Base-by-base conservation (phyloP, 2,797 vertebrate genomes). In the Smutsia temminckii region DNA sequence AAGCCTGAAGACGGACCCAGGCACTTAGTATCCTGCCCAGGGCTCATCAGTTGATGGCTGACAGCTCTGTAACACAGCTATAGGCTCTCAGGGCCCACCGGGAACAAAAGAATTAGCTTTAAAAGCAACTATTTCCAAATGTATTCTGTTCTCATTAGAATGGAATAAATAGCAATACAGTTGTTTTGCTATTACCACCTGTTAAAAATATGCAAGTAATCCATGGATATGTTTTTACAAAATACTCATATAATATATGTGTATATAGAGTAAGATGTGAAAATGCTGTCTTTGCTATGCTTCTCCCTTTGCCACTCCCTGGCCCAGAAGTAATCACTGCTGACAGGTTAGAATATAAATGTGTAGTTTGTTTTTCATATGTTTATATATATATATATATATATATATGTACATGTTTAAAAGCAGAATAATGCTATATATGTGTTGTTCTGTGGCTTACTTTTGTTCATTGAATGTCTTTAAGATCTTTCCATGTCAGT, bases 71-170 rank as follows among this genome's bases (percentile, higher is more conserved):
- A 7, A 61, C 79, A 17, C 77, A 66, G 4, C 12, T 32, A 0
- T 27, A 57, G 78, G 66, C 63, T 89, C 34, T 87, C 29, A 46
- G 40, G 66, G 72, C 49, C 74, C 53, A 66, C 32, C 12, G 49
- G 29, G 29, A 83, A 69, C 63, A 74, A 86, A 92, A 72, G 46
- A 89, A 91, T 84, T 94, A 79, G 91, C 78, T 92, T 85, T 27
- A 40, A 96, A 86, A 97, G 85, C 53, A 91, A 91, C 64, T 84
- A 75, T 88, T 91, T 91, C 88, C 89, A 83, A 87, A 74, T 88
- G 64, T 85, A 66, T 81, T 86, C 51, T 66, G 49, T 69, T 96
- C 61, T 89, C 85, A 64, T 18, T 83, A 59, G 74, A 95, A 78
- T 77, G 59, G 91, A 90, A 64, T 27, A 90, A 83, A 92, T 12